phyloP scores from a whole-genome alignment of 2,888 invertebrate species.

The Geotrupes spiniger region DNA sequence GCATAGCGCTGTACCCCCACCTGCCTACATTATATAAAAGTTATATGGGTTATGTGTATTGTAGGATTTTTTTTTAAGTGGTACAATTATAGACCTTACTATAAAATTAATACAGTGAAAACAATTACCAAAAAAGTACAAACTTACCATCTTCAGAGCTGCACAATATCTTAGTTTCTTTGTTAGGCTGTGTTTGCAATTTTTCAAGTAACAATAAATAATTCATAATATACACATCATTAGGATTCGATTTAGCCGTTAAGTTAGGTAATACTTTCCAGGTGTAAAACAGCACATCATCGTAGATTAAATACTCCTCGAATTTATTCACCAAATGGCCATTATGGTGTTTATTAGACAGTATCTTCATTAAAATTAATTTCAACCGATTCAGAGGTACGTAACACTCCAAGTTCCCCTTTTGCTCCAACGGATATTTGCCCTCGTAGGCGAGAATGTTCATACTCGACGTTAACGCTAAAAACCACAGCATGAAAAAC shows the following conservation, averaged over 20 bases:
- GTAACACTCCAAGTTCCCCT: constrained; percentile 53
- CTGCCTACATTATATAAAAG: too few relatives aligned
- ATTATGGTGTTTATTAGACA: constrained; percentile 63
- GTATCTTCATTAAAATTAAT: constrained; percentile 62
- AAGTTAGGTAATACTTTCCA: constrained; percentile 61
- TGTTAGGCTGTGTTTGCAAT: constrained; percentile 39
- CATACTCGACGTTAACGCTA: constrained; percentile 68
- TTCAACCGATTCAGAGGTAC: constrained; percentile 69
- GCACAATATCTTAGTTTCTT: constrained; percentile 39
- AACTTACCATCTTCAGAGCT: constrained; percentile 28
- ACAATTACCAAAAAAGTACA: too few relatives aligned
- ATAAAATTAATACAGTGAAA: too few relatives aligned
- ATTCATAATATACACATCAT: constrained; percentile 45
- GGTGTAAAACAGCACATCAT: constrained; percentile 72
- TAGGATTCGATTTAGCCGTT: constrained; percentile 57
- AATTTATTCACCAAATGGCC: constrained; percentile 63
- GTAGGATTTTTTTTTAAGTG: too few relatives aligned
- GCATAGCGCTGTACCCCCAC: too few relatives aligned
- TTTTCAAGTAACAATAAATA: constrained; percentile 45
- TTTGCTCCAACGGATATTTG: constrained; percentile 60
- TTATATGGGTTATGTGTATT: too few relatives aligned
- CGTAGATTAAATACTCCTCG: constrained; percentile 70
- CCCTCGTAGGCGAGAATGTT: constrained; percentile 73
- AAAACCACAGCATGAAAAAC: constrained; percentile 21
- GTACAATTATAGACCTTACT: too few relatives aligned